Evolutionary conservation across 2,888 invertebrate genomes (phyloP), one percentile per base, ranked within the genome.

Genomic region (Latheticus oryzae): DNA sequence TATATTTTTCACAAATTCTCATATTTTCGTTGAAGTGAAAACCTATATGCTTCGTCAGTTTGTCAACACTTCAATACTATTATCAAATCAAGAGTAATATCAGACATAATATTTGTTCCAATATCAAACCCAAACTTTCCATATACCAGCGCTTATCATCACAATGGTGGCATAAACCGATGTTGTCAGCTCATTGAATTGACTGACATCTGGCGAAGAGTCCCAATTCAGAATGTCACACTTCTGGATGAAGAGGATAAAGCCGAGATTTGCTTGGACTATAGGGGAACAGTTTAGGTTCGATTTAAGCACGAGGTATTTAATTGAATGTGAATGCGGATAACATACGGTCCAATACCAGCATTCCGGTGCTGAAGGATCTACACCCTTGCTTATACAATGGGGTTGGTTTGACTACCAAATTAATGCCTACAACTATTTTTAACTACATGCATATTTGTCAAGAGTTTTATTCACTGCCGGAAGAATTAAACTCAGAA

Each of bases 281-380:
- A 11, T 2, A 16, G 48, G 48, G 48, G 33, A 48, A 9, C 37
- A 13, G 51, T 51, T 51, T 43, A 16, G 55, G 24, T 38, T 48
- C 32, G 54, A 54, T 47, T 38, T 47, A 33, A 19, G 51, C 32
- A 43, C 15, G 28, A 28, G 51, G 43, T 51, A 57, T 57, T 50
- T 57, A 58, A 58, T 52, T 58, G 58, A 52, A 58, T 52, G 58
- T 52, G 58, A 51, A 58, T 58, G 38, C 47, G 40, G 38, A 58
- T 45, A 58, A 58, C 43, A 52, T 26, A 56, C 37, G 47, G 52
- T 48, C 55, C 38, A 54, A 53, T 53, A 56, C 48, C 50, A 28
- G 21, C 38, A 38, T 38, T 13, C 38, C 17, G 8, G 35, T 17
- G 35, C 19, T 38, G 23, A 21, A 23, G 12, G 23, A 9, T 38